Percentiles rank a stretch among this genome's conserved stretches.
phyloP scores from a whole-genome alignment of 2,888 invertebrate genomes.

The Archaeoteleia sp. region DNA sequence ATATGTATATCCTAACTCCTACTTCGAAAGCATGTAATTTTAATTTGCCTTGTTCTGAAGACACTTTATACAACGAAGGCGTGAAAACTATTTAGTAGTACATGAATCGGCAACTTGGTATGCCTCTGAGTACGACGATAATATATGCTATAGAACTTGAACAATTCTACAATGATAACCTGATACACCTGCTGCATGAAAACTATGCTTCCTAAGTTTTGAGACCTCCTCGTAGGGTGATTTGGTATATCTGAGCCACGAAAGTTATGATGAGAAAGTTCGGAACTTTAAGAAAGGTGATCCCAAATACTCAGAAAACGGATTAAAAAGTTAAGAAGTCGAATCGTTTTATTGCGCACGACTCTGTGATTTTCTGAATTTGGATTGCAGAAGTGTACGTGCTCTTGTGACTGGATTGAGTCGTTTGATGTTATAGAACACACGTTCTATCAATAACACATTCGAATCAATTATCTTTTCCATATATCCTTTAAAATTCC shows the following conservation, averaged over 20 bases:
- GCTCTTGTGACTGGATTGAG: no score
- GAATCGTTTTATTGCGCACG: conserved; percentile 20
- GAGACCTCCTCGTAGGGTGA: conserved; percentile 21
- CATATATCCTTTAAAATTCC: no score
- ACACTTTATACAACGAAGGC: no score
- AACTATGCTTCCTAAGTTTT: conserved; percentile 34
- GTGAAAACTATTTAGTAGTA: no score
- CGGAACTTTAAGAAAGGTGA: conserved; percentile 9
- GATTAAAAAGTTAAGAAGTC: conserved; percentile 33
- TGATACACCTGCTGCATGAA: conserved; percentile 46
- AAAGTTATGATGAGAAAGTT: conserved; percentile 18
- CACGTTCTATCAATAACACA: no score
- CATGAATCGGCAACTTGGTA: conserved; percentile 26
- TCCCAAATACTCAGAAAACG: conserved; percentile 15
- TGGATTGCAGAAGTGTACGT: no score
- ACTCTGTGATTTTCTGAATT: conserved; percentile 7
- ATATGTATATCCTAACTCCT: no score
- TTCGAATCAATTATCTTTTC: no score
- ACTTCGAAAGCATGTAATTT: no score
- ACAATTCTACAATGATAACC: conserved; percentile 49
- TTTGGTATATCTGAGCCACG: conserved; percentile 14
- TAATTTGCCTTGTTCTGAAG: no score
- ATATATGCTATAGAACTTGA: conserved; percentile 40
- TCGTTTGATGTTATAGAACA: no score
- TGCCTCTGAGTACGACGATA: conserved; percentile 17